Evolutionary conservation across 1,140 invertebrate species (phyloP).

Genomic region (Diorhabda elongata): DNA sequence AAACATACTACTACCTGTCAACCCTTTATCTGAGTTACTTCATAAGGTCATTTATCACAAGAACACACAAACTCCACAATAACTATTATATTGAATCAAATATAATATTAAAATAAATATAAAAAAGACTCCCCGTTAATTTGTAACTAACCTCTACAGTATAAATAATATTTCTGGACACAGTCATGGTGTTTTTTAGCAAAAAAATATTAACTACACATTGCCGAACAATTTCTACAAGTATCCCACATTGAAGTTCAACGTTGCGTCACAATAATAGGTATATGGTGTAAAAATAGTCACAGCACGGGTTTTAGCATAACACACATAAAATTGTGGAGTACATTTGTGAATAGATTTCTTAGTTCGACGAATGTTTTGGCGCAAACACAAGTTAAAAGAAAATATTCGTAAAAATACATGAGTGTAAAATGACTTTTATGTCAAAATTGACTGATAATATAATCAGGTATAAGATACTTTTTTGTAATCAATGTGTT

Average conservation of each 20-base stretch:
- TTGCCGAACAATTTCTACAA: not conserved
- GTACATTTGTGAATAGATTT: slow-evolving; percentile 13
- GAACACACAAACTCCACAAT: not conserved
- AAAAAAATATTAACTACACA: slow-evolving; percentile 1
- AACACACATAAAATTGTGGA: slow-evolving; percentile 24
- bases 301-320: slow-evolving; percentile 27
- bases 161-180: slow-evolving; percentile 17
- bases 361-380: slow-evolving; percentile 16
- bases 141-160: slow-evolving; percentile 31
- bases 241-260: not conserved
- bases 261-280: not conserved
- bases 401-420: slow-evolving; percentile 31
- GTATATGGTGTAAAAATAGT: slow-evolving; percentile 30
- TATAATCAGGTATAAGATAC: slow-evolving; percentile 10
- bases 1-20: no score
- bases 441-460: slow-evolving; percentile 10
- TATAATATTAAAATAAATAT: slow-evolving; percentile 12
- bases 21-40: no score
- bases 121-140: slow-evolving; percentile 15
- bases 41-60: slow-evolving; percentile 1
- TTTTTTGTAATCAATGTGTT: no score
- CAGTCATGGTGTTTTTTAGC: slow-evolving; percentile 17
- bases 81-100: not conserved
- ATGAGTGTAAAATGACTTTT: slow-evolving; percentile 17
- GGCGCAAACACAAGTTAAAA: slow-evolving; percentile 26